Evolutionary conservation across 2,888 invertebrate genomes (phyloP).

Genomic region (Pollenia amentaria): DNA sequence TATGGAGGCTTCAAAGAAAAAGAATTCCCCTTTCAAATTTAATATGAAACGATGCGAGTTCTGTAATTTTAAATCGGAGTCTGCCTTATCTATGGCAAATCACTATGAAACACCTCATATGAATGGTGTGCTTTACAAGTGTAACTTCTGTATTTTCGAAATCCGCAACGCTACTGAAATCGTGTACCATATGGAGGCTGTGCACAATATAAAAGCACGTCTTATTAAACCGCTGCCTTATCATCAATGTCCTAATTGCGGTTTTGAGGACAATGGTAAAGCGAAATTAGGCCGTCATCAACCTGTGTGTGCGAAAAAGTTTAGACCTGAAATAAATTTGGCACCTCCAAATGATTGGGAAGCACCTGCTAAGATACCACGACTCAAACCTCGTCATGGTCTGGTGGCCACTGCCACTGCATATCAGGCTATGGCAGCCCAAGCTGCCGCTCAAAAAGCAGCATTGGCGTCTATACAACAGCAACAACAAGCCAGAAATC

Average conservation of each 20-base stretch:
- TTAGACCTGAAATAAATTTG: constrained; percentile 93
- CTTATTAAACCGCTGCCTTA: constrained; percentile 93
- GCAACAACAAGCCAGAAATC: constrained; percentile 82
- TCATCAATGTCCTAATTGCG: constrained; percentile 96
- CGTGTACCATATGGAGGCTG: constrained; percentile 95
- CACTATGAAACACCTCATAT: constrained; percentile 96
- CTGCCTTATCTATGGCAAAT: constrained; percentile 91
- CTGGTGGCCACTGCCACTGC: constrained; percentile 85
- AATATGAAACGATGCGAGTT: constrained; percentile 93
- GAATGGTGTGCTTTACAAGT: constrained; percentile 93
- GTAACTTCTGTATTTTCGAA: constrained; percentile 93
- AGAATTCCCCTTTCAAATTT: constrained; percentile 92
- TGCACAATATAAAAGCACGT: constrained; percentile 93
- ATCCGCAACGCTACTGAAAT: constrained; percentile 95
- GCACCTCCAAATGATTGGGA: constrained; percentile 96
- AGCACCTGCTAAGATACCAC: constrained; percentile 96
- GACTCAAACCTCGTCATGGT: constrained; percentile 84
- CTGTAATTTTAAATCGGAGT: constrained; percentile 96
- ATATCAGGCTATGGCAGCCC: constrained; percentile 85
- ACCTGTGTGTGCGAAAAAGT: constrained; percentile 94
- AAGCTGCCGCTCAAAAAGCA: constrained; percentile 84
- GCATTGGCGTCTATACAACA: constrained; percentile 83
- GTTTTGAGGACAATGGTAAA: constrained; percentile 97
- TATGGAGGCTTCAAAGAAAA: constrained; percentile 93
- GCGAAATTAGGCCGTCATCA: constrained; percentile 95